phyloP scores from a whole-genome alignment of 2,113 vertebrate species.

The Hemibagrus wyckioides region DNA sequence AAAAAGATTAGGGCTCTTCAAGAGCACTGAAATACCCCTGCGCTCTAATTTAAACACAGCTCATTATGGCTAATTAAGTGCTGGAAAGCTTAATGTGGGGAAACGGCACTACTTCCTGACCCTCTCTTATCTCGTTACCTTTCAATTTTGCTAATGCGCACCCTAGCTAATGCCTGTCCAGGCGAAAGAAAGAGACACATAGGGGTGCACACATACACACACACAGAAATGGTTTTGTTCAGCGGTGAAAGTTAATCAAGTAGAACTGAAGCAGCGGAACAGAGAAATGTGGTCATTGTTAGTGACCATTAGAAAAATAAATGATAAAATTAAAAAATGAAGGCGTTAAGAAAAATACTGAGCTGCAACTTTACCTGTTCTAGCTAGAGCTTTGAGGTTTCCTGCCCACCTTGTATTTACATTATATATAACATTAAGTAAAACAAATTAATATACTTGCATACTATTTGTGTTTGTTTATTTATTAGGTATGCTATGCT shows the following conservation, averaged over 20 bases:
- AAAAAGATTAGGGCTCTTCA: slow-evolving; percentile 37
- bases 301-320: background rate
- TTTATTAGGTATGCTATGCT: background rate
- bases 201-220: background rate
- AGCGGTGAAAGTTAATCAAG: slow-evolving; percentile 1
- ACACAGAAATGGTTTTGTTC: background rate
- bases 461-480: too few species aligned
- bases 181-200: slow-evolving; percentile 5
- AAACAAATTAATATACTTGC: too few species aligned
- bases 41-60: slow-evolving; percentile 51
- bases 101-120: slow-evolving; percentile 44
- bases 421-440: too few species aligned
- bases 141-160: slow-evolving; percentile 44
- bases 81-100: slow-evolving; percentile 49
- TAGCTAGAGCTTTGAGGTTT: background rate
- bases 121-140: slow-evolving; percentile 54
- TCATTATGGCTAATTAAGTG: slow-evolving; percentile 53
- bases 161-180: background rate
- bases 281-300: background rate
- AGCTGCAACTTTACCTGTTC: background rate
- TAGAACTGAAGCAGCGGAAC: background rate
- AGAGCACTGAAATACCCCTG: slow-evolving; percentile 32
- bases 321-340: background rate
- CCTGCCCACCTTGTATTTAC: background rate
- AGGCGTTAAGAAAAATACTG: background rate